These are phyloP conservation scores for Collichthys lucidus DNA, from an alignment of 2,113 vertebrate species.

Conservation along the genomic window DNA sequence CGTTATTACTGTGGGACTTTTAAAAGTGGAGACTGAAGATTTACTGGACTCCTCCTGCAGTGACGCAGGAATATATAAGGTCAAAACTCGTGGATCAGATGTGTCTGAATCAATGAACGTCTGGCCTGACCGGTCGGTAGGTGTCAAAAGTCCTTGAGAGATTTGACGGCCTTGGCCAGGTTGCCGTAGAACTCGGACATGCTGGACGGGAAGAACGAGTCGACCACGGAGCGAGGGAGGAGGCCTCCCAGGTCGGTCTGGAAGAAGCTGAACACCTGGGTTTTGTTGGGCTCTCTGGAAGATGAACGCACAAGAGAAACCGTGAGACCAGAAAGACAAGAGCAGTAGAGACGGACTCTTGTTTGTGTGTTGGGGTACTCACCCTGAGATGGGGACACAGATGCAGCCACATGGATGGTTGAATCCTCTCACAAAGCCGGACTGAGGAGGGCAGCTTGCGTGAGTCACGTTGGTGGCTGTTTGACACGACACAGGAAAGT, in stretches of 20 bases:
- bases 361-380: slow-evolving; percentile 68
- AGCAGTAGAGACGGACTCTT: too few relatives aligned
- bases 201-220: slow-evolving; percentile 94
- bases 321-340: not conserved
- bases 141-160: slow-evolving; percentile 79
- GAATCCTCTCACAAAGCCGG: slow-evolving; percentile 90
- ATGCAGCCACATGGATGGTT: slow-evolving; percentile 96
- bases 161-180: slow-evolving; percentile 87
- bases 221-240: slow-evolving; percentile 92
- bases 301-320: not conserved
- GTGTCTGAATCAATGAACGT: not conserved
- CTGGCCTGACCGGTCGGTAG: slow-evolving; percentile 1
- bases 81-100: not conserved
- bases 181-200: slow-evolving; percentile 92
- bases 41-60: slow-evolving; percentile 4
- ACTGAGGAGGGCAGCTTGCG: slow-evolving; percentile 83
- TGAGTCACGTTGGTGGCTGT: slow-evolving; percentile 91
- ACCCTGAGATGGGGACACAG: slow-evolving; percentile 92
- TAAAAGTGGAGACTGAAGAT: not conserved
- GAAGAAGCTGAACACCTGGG: slow-evolving; percentile 91
- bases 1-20: not conserved
- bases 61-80: not conserved
- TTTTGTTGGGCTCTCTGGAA: slow-evolving; percentile 89
- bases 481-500: slow-evolving; percentile 37
- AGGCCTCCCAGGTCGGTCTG: slow-evolving; percentile 94